Base-by-base conservation (phyloP, 30 jellyfish, hydroid and myxozoan species). In the Aurelia aurita region DNA sequence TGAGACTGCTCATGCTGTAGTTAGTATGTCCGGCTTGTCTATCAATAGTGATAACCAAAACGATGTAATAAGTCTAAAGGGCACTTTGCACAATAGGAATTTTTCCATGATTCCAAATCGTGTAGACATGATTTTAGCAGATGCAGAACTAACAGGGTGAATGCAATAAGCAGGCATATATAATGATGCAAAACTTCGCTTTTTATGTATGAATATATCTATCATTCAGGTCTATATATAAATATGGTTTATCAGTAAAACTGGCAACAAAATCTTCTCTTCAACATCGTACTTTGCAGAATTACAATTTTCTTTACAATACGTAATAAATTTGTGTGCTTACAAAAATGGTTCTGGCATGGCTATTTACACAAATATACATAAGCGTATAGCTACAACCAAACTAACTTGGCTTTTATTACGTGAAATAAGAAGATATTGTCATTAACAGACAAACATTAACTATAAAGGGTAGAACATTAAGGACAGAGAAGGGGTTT, bases 201-300 rank as follows among this genome's bases (percentile, higher is more conserved):
- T n/a, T 51, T 45, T 69, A 72, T 81, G 91, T 68, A 66, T 81
- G 91, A 49, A 81, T 81, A 81, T 81, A 81, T 81, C 91, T 72
- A 81, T 81, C 91, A 81, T 81, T 81, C 91, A 81, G 91, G 51
- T 81, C 91, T 81, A 81, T 81, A 69, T 69, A 68, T 81, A 81
- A 81, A 81, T 81, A 81, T 81, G 91, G 84, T 81, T 81, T 81
- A 81, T 69, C 91, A 81, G 91, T 81, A 81, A 59, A 81, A 81
- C 91, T 81, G 91, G 61, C 80, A 81, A 81, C 91, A 73, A 81
- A 81, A 81, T 81, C 91, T 81, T 74, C 86, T 55, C 35, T 74
- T 57, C 71, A 81, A 81, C 91, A 81, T 81, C 69, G 84, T 81
- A 81, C 80, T 81, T 66, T 72, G 85, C 80, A 81, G 80, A 81